Base-by-base conservation (phyloP, 1,140 invertebrate genomes). In the Periplaneta americana region DNA sequence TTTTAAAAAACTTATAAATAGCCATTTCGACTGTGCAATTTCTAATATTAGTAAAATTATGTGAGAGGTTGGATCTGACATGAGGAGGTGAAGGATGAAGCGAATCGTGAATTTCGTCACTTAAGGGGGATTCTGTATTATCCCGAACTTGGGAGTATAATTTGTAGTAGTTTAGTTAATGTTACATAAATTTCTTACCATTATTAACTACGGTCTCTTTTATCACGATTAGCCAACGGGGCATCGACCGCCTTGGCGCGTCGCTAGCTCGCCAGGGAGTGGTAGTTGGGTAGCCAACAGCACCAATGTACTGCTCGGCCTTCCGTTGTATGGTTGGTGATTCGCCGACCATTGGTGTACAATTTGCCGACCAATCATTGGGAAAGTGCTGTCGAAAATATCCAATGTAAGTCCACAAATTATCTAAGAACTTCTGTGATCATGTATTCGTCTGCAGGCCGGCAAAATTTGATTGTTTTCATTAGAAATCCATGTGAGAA, bases 381-480 rank as follows among this genome's bases (percentile, higher is more conserved):
- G 90, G 90, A 91, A 91, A 92, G 88, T 91, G 89, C 88, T 87
- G 87, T 89, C 89, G 88, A 91, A 91, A 93, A 92, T 93, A 92
- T 93, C 92, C 92, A 92, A 93, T 93, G 93, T 94, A 94, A 94
- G 93, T 94, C 90, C 91, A 91, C 92, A 93, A 92, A 93, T 93
- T 93, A 93, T 92, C 90, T 91, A 91, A 90, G 78, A 80, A 79
- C 78, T 75, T 83, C 83, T 80, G 82, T 83, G 82, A 82, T 83
- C 80, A 81, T 57, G 37, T 81, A 36, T 81, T 78, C 34, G 37
- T 34, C 75, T 35, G 32, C 34, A 18, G 76, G 76, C 82, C 78
- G 78, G 81, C 75, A 80, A 82, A 57, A 78, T 80, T 83, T 75
- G 80, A 81, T 75, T 81, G 80, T 75, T 34, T 75, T 78, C 35